Evolutionary conservation across 2,888 invertebrate genomes (phyloP).

Genomic region (Pseudeuparius sepicola): DNA sequence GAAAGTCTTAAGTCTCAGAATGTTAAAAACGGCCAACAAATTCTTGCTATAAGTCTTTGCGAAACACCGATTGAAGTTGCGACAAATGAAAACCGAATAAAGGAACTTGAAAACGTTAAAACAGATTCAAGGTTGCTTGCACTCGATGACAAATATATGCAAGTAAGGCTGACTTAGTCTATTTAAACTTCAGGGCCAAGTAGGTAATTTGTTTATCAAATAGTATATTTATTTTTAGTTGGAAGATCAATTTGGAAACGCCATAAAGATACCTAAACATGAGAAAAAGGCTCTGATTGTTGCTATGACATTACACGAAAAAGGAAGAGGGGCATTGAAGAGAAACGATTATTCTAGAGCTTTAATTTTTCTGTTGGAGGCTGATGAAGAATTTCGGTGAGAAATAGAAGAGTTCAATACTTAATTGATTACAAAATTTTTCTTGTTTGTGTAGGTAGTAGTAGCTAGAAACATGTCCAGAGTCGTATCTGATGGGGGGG

Average conservation of each 20-base stretch:
- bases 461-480: too few relatives aligned
- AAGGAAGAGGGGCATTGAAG: constrained; percentile 59
- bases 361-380: constrained; percentile 64
- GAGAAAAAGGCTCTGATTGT: constrained; percentile 62
- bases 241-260: constrained; percentile 70
- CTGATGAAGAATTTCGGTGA: constrained; percentile 61
- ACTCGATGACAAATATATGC: constrained; percentile 48
- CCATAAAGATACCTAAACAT: constrained; percentile 56
- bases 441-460: too few relatives aligned
- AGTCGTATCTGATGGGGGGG: too few relatives aligned
- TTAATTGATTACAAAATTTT: constrained; percentile 5
- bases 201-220: too few relatives aligned
- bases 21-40: constrained; percentile 56
- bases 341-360: constrained; percentile 58
- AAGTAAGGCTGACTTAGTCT: too few relatives aligned
- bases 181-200: too few relatives aligned
- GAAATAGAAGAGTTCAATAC: constrained; percentile 8
- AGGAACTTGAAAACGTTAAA: constrained; percentile 35
- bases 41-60: constrained; percentile 50
- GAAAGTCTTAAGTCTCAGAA: constrained; percentile 47
- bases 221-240: constrained; percentile 46
- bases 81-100: constrained; percentile 33
- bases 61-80: constrained; percentile 34
- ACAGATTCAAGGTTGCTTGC: constrained; percentile 38
- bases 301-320: constrained; percentile 72